Base-by-base conservation (phyloP, 2,888 invertebrate species). In the Phortica magna region DNA sequence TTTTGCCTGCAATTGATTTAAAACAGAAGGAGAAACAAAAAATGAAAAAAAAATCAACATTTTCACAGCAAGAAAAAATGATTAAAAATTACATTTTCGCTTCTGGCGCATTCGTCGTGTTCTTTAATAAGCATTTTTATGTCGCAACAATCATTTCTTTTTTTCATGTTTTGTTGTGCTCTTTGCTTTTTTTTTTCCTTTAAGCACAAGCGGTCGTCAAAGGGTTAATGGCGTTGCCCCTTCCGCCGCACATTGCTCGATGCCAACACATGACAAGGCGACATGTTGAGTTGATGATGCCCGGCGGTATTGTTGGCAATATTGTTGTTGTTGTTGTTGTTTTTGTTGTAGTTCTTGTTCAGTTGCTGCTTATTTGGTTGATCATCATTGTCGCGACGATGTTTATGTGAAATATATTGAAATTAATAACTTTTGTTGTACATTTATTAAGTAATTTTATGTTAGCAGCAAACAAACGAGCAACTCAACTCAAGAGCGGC, bases 361-460 rank as follows among this genome's bases (percentile, higher is more conserved):
- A n/a, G 19, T 5, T 67, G 41, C 43, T 68, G 22, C 10, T 31
- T 31, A 31, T 31, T 31, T 31, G 31, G 31, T 31, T 31, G 31
- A 41, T 42, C 14, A 68, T 68, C 22, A 22, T 22, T 59, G 59
- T 72, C 31, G 31, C 31, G 31, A 31, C 31, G 31, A 4, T 78
- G 76, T 57, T 80, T 82, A 39, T 76, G 65, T 68, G 86, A 81
- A 84, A 81, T 83, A 86, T 85, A 86, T 87, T 83, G 83, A 86
- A 79, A 85, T 83, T 86, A 86, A 86, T 86, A 84, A 85, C 79
- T 85, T 85, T 80, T 84, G 86, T 84, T 82, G 81, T 81, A 80
- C 87, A 84, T 87, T 87, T 86, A 86, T 86, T 85, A 86, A 86
- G 86, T 87, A 87, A 86, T 86, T 86, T 87, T 82, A 81, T 82